These are phyloP conservation scores for Thalassaphorura encarpata DNA, from an alignment of 1,140 invertebrate genomes.

Conservation along the genomic window DNA sequence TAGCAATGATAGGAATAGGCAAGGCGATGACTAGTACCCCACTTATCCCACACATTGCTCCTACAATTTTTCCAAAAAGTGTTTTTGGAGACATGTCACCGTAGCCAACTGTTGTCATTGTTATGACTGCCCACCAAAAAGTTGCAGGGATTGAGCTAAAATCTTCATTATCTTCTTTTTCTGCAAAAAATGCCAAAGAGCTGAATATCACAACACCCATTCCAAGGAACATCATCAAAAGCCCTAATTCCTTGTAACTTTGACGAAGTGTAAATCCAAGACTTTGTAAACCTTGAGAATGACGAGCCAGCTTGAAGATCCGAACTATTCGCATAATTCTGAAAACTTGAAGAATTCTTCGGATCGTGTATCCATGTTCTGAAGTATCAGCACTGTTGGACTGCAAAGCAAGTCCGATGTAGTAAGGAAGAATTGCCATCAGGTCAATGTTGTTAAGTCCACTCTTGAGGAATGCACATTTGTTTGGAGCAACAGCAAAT, in stretches of 20 bases:
- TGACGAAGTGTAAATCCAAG: conserved; percentile 97
- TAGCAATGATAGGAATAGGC: conserved; percentile 99
- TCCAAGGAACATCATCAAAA: conserved; percentile 97
- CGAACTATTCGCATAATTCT: conserved; percentile 97
- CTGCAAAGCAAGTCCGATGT: conserved; percentile 89
- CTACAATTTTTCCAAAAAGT: conserved; percentile 69
- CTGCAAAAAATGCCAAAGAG: conserved; percentile 96
- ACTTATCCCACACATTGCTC: conserved; percentile 94
- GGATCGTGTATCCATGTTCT: conserved; percentile 93
- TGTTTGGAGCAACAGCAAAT: conserved; percentile 96
- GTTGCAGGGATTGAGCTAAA: conserved; percentile 98
- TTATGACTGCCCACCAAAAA: conserved; percentile 95
- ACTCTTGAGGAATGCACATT: conserved; percentile 99
- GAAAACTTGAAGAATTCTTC: conserved; percentile 96
- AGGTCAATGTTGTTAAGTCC: conserved; percentile 98
- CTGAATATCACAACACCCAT: conserved; percentile 99
- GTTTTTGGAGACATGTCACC: conserved; percentile 97
- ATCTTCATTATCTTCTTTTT: conserved; percentile 96
- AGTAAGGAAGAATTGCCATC: conserved; percentile 97
- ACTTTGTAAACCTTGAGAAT: conserved; percentile 95
- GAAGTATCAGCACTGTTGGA: conserved; percentile 75
- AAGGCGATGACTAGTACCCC: conserved; percentile 99
- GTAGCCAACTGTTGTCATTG: conserved; percentile 98
- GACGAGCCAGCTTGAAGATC: conserved; percentile 96
- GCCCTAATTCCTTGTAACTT: conserved; percentile 97